Evolutionary conservation across 2,113 vertebrate species (phyloP), one percentile per base, ranked within the genome.

Genomic region (Poeciliopsis prolifica): DNA sequence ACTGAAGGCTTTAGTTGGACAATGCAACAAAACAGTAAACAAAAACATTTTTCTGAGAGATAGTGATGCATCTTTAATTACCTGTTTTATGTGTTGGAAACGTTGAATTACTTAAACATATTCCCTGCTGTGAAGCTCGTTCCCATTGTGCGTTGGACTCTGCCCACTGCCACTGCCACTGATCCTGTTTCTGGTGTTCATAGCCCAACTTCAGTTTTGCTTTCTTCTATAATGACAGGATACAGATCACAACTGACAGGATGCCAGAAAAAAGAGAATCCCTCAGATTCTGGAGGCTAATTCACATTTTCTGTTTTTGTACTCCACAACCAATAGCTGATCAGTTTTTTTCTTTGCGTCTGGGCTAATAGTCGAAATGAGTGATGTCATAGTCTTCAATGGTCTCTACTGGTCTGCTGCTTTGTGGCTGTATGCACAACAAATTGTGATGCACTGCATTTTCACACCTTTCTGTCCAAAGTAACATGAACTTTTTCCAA

Each of bases 1-100:
- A 76, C 69, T 17, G 42, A 69, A 60, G 29, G 26, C 64, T 61
- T 61, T 42, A 6, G 31, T 31, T 54, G 24, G 37, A 61, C 69
- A 61, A 22, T 24, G 40, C 40, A 63, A 31, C 33, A 19, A 15
- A 28, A 40, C 8, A 63, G 11, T 7, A 72, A 63, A 31, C n/a
- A 24, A 28, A 37, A 11, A 58, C 22, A n/a, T 24, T 48, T 26
- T 37, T 40, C n/a, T 26, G 2, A 61, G 40, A 22, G 11, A 17
- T 17, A 37, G 19, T 24, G 4, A 35, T 33, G 11, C 24, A 69
- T 31, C 35, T 51, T 40, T 40, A 74, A 63, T 63, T 13, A 29
- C 42, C n/a, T 58, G 3, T n/a, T 54, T 74, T 65, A 0, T 28
- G 2, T 28, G 31, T 60, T 35, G 1, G 64, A 60, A 12, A 65